Evolutionary conservation across 2,113 vertebrate species (phyloP).

Genomic region (Hymenochirus boettgeri): DNA sequence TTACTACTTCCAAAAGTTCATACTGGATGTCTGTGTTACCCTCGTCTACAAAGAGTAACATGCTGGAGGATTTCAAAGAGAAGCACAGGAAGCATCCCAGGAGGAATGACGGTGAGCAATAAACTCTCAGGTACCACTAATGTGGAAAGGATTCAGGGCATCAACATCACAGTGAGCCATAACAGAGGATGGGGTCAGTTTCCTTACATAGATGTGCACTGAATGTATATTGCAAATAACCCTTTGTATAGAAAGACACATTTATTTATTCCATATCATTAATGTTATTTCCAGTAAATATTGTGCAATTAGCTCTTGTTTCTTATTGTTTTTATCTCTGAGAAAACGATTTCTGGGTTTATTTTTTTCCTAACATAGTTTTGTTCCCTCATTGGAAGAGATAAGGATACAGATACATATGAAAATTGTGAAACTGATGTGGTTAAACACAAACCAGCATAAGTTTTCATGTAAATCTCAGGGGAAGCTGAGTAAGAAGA

Average conservation of each 20-base stretch:
- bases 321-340: no score
- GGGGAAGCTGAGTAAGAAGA: no score
- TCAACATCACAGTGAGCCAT: not conserved
- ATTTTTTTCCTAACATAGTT: not conserved
- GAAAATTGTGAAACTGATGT: not conserved
- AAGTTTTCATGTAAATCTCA: no score
- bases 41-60: constrained; percentile 43
- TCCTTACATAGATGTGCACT: not conserved
- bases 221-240: no score
- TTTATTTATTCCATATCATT: no score
- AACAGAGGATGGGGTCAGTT: no score
- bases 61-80: constrained; percentile 68
- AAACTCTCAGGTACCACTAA: not conserved
- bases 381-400: not conserved
- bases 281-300: no score
- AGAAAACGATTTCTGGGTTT: no score
- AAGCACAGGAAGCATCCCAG: constrained; percentile 73
- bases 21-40: constrained; percentile 9
- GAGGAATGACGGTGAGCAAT: constrained; percentile 65
- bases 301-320: no score
- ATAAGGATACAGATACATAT: not conserved
- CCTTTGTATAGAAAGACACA: no score
- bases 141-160: not conserved
- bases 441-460: not conserved
- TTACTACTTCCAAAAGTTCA: not conserved